Base-by-base conservation (phyloP, 2,113 vertebrate species). In the Fregetta grallaria region DNA sequence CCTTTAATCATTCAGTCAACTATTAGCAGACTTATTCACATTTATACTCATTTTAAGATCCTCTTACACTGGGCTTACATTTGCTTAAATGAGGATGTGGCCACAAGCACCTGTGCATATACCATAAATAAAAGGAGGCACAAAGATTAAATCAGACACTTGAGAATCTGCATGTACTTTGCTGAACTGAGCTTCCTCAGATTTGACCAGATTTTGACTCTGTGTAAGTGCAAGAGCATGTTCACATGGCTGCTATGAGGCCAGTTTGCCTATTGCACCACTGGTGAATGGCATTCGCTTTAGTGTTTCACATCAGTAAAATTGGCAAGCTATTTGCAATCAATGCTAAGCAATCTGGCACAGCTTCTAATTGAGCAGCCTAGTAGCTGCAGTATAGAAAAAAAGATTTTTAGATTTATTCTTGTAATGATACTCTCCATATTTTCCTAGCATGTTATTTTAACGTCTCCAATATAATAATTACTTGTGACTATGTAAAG, bases 271-370 rank as follows among this genome's bases (percentile, higher is more conserved):
- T 82, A 1, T 38, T 81, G 70, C 76, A 61, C 13, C 67, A 88
- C 94, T 34, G 32, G 21, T 67, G 55, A 96, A 81, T 93, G 94
- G 78, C 92, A 92, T 73, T 92, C 30, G 6, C 66, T 88, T 97
- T 97, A 97, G 92, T 23, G 15, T 58, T 91, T 94, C 25, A 18
- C 78, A 67, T 79, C 67, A 96, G 86, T 73, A 84, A 45, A 96
- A 92, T 90, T 92, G 89, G 72, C 80, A 91, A 88, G 70, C 73
- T 91, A 63, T 93, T 94, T 96, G 76, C 96, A 95, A 84, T 97
- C 92, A 96, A 85, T 96, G 93, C 38, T 70, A 92, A 94, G 53
- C 58, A 90, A 58, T 91, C 79, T 85, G 91, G 95, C 83, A 90
- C 44, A 80, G 66, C 40, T 91, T 94, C 89, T 97, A 95, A 96